Percentiles rank a stretch among this genome's conserved stretches.
Conservation (phyloP, 1,140 invertebrate species). For the Lysiphlebus fabarum region DNA sequence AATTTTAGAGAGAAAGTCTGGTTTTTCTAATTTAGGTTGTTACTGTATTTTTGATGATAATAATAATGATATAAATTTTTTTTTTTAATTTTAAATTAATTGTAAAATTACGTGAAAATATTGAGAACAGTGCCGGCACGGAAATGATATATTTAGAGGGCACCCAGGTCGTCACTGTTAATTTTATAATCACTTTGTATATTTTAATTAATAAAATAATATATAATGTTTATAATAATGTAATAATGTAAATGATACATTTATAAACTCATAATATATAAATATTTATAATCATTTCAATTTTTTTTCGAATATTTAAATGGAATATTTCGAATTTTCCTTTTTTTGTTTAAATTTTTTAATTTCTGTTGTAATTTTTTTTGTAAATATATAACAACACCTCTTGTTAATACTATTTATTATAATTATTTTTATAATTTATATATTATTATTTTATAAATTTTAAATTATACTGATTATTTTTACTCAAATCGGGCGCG, state of each 20-base stretch:
- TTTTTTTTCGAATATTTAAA: slow-evolving; percentile 16
- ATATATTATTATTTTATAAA: background rate
- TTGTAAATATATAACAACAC: too few relatives aligned
- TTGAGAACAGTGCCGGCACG: slow-evolving; percentile 33
- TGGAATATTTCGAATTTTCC: background rate
- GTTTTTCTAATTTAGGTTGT: too few relatives aligned
- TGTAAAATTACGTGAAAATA: slow-evolving; percentile 27
- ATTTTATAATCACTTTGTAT: slow-evolving; percentile 18
- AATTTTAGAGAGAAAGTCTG: too few relatives aligned
- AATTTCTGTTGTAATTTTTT: too few relatives aligned
- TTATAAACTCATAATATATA: too few relatives aligned
- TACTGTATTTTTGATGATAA: too few relatives aligned
- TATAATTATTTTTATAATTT: slow-evolving; percentile 14
- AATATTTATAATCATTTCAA: too few relatives aligned
- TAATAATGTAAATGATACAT: too few relatives aligned
- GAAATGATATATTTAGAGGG: slow-evolving; percentile 51
- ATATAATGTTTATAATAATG: too few relatives aligned
- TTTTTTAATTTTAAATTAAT: too few relatives aligned
- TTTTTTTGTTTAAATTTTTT: background rate
- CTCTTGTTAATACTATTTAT: background rate
- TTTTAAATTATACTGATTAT: slow-evolving; percentile 20
- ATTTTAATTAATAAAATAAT: too few relatives aligned
- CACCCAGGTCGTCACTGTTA: slow-evolving; percentile 35
- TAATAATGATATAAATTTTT: too few relatives aligned
- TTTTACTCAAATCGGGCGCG: slow-evolving; percentile 38